These are phyloP conservation scores for Aurelia sp. DNA, from an alignment of 30 jellyfish, hydroid and myxozoan genomes.

Conservation along the genomic window DNA sequence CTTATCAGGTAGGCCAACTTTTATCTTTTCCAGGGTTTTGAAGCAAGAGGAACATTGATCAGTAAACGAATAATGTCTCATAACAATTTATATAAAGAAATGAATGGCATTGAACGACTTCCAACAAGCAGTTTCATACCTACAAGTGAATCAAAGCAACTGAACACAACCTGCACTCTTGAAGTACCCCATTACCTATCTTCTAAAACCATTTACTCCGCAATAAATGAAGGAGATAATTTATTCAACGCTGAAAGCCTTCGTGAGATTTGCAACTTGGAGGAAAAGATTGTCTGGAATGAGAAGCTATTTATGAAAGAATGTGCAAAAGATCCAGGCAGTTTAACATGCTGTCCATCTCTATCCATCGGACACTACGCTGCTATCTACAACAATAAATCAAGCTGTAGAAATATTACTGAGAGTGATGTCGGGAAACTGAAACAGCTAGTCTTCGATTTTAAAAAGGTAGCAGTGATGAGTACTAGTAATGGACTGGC, in stretches of 20 bases:
- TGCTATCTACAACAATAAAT: conserved; percentile 28
- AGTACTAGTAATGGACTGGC: not conserved
- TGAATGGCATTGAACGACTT: conserved; percentile 59
- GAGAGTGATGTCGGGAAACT: conserved; percentile 43
- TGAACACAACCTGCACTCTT: conserved; percentile 33
- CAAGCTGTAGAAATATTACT: conserved; percentile 37
- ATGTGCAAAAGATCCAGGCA: conserved; percentile 12
- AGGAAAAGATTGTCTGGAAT: conserved; percentile 20
- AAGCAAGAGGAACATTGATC: conserved; percentile 72
- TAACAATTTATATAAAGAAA: conserved; percentile 39
- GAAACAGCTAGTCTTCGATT: conserved; percentile 8
- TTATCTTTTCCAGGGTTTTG: conserved; percentile 62
- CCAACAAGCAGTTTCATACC: conserved; percentile 67
- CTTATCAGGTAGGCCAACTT: too few species aligned
- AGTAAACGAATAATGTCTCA: conserved; percentile 49
- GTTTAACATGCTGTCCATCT: conserved; percentile 50
- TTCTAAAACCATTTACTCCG: conserved; percentile 56
- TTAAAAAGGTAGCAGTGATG: conserved; percentile 1
- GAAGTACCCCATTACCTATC: conserved; percentile 43
- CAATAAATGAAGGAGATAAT: conserved; percentile 19
- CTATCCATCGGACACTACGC: conserved; percentile 62
- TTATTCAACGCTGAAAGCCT: conserved; percentile 43
- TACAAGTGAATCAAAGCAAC: not conserved
- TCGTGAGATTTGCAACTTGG: conserved; percentile 57
- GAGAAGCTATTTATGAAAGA: conserved; percentile 38